A percentile compares a stretch with the other conserved stretches of the same genome.
Conservation (phyloP, 2,888 invertebrate genomes). For the Gnatocerus cornutus region DNA sequence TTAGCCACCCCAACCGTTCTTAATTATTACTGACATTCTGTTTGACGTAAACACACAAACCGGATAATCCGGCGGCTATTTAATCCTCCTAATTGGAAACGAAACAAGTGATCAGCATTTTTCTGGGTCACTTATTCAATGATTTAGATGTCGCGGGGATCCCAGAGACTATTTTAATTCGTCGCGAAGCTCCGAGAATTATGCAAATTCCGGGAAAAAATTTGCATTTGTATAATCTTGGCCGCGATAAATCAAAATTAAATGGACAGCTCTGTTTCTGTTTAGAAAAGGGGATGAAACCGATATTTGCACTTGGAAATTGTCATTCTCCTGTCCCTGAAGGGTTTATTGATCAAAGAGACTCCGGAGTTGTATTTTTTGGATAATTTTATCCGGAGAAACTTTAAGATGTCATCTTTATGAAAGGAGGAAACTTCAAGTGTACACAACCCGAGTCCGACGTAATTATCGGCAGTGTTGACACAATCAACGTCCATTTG, state of each 20-base stretch:
- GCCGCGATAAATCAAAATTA: slow-evolving; percentile 26
- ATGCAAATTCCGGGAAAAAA: slow-evolving; percentile 17
- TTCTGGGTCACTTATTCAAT: slow-evolving; percentile 25
- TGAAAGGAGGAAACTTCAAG: slow-evolving; percentile 6
- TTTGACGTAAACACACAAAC: slow-evolving; percentile 17
- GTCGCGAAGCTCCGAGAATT: slow-evolving; percentile 19
- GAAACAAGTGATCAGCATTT: slow-evolving; percentile 22
- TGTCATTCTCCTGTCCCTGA: neutral
- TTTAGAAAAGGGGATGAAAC: slow-evolving; percentile 18
- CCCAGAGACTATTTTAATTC: slow-evolving; percentile 16
- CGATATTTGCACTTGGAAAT: slow-evolving; percentile 24
- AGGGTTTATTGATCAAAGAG: slow-evolving; percentile 4
- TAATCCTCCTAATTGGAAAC: slow-evolving; percentile 24
- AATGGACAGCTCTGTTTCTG: slow-evolving; percentile 11
- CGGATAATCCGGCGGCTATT: slow-evolving; percentile 1
- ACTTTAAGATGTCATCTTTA: slow-evolving; percentile 31
- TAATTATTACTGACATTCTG: slow-evolving; percentile 16
- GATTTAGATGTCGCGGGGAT: slow-evolving; percentile 3
- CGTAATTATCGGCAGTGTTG: slow-evolving; percentile 27
- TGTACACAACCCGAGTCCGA: slow-evolving; percentile 19
- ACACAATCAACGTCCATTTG: slow-evolving; percentile 27
- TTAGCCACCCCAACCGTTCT: slow-evolving; percentile 9
- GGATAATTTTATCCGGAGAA: too few species aligned
- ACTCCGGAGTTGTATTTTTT: too few species aligned
- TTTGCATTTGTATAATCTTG: slow-evolving; percentile 34